These are phyloP conservation scores for Polyergus mexicanus DNA, from an alignment of 1,140 invertebrate species.

Conservation along the genomic window DNA sequence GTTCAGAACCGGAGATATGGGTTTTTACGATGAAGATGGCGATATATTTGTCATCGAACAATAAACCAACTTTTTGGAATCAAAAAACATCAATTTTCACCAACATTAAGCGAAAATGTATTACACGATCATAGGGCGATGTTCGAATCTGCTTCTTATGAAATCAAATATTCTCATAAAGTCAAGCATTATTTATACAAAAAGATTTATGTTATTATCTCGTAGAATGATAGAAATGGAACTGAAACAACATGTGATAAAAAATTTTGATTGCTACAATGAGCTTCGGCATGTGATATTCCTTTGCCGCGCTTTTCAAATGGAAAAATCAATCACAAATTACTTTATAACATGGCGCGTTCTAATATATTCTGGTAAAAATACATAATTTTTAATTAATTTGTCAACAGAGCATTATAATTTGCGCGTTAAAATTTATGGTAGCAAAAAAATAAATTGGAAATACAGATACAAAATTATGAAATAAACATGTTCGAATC, in stretches of 20 bases:
- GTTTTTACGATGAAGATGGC: not conserved
- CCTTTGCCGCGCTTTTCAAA: not conserved
- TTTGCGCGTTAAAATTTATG: no score
- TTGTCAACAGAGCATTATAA: no score
- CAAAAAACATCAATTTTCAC: not conserved
- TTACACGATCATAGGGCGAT: not conserved
- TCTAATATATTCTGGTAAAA: not conserved
- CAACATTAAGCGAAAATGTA: not conserved
- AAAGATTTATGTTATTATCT: not conserved
- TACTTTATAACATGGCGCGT: not conserved
- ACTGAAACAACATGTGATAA: not conserved
- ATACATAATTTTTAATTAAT: not conserved
- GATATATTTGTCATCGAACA: not conserved
- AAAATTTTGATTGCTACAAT: not conserved
- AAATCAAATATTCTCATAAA: not conserved
- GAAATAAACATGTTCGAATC: no score
- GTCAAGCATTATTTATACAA: not conserved
- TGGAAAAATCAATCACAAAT: not conserved
- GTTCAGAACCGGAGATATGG: not conserved
- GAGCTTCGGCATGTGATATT: not conserved
- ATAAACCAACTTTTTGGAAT: not conserved
- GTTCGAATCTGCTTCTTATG: not conserved
- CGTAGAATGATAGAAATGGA: not conserved
- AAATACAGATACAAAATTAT: no score
- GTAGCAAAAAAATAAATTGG: no score